Evolutionary conservation across 2,797 vertebrate genomes (phyloP).

Genomic region (Xenentodon cancila): DNA sequence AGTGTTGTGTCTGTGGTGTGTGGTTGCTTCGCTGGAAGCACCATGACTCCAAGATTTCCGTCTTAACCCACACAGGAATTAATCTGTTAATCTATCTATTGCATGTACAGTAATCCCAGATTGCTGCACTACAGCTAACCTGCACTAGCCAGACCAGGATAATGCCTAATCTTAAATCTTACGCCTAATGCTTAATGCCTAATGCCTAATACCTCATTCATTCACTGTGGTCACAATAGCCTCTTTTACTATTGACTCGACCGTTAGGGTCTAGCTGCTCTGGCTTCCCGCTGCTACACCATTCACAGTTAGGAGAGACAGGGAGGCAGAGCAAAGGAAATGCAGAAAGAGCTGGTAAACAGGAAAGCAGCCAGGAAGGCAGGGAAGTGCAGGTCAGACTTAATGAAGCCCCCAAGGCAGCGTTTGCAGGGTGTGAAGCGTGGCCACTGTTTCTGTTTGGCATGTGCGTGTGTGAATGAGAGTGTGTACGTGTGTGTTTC

Average conservation of each 20-base stretch:
- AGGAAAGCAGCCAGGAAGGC: slow-evolving; percentile 51
- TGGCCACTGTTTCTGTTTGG: slow-evolving; percentile 63
- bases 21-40: slow-evolving; percentile 50
- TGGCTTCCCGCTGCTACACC: slow-evolving; percentile 56
- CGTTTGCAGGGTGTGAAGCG: slow-evolving; percentile 65
- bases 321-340: slow-evolving; percentile 34
- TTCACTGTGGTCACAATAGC: slow-evolving; percentile 66
- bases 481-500: slow-evolving; percentile 22
- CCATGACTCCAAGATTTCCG: slow-evolving; percentile 60
- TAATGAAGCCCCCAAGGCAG: slow-evolving; percentile 74
- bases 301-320: slow-evolving; percentile 53
- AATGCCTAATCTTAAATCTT: slow-evolving; percentile 75
- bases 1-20: slow-evolving; percentile 51
- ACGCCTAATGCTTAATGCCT: slow-evolving; percentile 67
- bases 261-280: slow-evolving; percentile 45
- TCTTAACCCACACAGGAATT: slow-evolving; percentile 60
- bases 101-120: slow-evolving; percentile 64
- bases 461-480: slow-evolving; percentile 27
- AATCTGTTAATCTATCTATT: slow-evolving; percentile 72
- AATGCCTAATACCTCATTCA: slow-evolving; percentile 75
- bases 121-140: slow-evolving; percentile 68
- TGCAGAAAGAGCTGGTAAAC: slow-evolving; percentile 62
- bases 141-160: slow-evolving; percentile 70
- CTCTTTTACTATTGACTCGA: slow-evolving; percentile 53
- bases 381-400: slow-evolving; percentile 65